Conservation (phyloP, 1,140 invertebrate genomes). For the Rhopalosiphum maidis region DNA sequence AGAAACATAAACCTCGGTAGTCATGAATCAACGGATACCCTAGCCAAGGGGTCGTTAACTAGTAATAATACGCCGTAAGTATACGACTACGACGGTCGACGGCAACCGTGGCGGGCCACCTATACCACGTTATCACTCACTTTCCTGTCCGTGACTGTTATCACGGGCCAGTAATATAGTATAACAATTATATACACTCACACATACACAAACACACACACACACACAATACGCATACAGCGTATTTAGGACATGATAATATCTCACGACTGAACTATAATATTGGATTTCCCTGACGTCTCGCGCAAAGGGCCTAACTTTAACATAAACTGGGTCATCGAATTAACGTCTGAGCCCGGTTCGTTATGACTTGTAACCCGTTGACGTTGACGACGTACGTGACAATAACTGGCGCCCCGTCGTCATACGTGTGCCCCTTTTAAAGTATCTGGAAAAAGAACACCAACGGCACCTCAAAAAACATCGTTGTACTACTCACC, state of each 20-base stretch:
- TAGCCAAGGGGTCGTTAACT: neutral
- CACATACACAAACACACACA: neutral
- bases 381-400: neutral
- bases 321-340: conserved; percentile 14
- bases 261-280: neutral
- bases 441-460: neutral
- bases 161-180: conserved; percentile 2
- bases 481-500: neutral
- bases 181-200: conserved; percentile 6
- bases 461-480: neutral
- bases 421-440: neutral
- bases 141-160: conserved; percentile 24
- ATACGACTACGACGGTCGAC: neutral
- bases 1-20: neutral
- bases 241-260: conserved; percentile 40
- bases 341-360: neutral
- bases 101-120: neutral
- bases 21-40: neutral
- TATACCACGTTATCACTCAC: conserved; percentile 16
- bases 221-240: neutral
- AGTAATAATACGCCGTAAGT: neutral
- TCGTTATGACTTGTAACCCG: neutral
- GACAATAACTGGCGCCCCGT: conserved; percentile 19
- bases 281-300: conserved; percentile 4
- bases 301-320: neutral